Evolutionary conservation across 2,113 vertebrate genomes (phyloP), one percentile per base, ranked within the genome.

Genomic region (Hipposideros armiger): DNA sequence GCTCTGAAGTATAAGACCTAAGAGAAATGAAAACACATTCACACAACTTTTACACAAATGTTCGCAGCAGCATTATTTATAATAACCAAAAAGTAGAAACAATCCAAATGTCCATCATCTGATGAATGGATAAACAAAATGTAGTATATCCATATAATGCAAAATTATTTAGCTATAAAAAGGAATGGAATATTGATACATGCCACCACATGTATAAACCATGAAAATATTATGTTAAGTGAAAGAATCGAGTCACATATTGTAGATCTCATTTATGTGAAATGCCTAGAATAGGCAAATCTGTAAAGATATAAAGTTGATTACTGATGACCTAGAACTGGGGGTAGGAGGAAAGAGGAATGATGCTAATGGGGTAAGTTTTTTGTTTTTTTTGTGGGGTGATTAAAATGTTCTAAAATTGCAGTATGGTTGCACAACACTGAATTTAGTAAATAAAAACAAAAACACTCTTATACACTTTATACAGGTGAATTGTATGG

Each of bases 391-490:
- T 77, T 30, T 6, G 28, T 16, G 11, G 16, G 22, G 7, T 90
- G 56, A 47, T 85, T 76, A 80, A 84, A 87, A 70, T 88, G 66
- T 36, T 96, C 87, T 86, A 94, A 77, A 74, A 73, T 50, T 85
- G 26, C 54, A 36, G 3, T 52, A 47, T 10, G 11, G 56, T 40
- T 73, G 22, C 17, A 91, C 13, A 95, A 87, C 45, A 80, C 9
- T 56, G 62, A 93, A 91, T 95, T 87, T 77, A 83, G 54, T 84
- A 83, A 36, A 36, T 36, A 36, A 36, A 94, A 87, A 95, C 50
- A 91, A 95, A 58, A 91, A 17, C 24, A 92, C 40, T 86, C 28
- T 30, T 50, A 50, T 42, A 58, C 17, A 78, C 40, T 87, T 64
- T 30, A 62, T 85, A 54, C 32, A 36, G 42, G n/a, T 88, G 50